Evolutionary conservation across 2,113 vertebrate species (phyloP).

Genomic region (Nesoenas mayeri): DNA sequence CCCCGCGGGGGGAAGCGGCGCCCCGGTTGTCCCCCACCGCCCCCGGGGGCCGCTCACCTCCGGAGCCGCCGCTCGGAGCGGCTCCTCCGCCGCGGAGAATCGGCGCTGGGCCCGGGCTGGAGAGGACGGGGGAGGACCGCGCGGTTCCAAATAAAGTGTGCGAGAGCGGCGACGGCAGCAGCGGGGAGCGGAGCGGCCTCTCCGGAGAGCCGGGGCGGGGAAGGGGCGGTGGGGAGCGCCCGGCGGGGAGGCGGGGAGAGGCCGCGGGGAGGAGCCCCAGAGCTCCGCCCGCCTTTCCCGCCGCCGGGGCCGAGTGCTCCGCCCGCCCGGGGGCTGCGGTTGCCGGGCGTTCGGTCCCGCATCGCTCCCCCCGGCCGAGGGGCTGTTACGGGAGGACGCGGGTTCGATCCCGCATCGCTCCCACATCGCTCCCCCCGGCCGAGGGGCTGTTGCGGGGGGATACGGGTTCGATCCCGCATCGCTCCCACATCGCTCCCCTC

Average conservation of each 20-base stretch:
- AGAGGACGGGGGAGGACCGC: neutral
- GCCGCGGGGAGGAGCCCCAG: neutral
- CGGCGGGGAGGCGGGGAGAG: neutral
- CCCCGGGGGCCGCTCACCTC: neutral
- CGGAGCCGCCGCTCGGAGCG: neutral
- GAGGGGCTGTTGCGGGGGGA: no score
- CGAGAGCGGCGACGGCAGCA: neutral
- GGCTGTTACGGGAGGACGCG: no score
- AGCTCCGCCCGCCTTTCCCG: no score
- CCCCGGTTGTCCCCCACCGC: neutral
- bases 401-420: no score
- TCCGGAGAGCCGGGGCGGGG: constrained; percentile 32
- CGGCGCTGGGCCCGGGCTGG: neutral
- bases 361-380: no score
- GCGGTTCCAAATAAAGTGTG: neutral
- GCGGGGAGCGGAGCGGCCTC: constrained; percentile 27
- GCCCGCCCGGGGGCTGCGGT: no score
- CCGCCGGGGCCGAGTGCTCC: no score
- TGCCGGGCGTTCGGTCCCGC: no score
- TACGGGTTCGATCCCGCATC: no score
- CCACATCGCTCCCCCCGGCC: no score
- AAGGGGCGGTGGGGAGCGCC: neutral
- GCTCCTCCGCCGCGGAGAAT: neutral
- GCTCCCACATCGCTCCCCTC: no score
- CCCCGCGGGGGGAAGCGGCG: neutral